Conservation (phyloP, 2,888 invertebrate genomes). For the Amphimallon solstitiale region DNA sequence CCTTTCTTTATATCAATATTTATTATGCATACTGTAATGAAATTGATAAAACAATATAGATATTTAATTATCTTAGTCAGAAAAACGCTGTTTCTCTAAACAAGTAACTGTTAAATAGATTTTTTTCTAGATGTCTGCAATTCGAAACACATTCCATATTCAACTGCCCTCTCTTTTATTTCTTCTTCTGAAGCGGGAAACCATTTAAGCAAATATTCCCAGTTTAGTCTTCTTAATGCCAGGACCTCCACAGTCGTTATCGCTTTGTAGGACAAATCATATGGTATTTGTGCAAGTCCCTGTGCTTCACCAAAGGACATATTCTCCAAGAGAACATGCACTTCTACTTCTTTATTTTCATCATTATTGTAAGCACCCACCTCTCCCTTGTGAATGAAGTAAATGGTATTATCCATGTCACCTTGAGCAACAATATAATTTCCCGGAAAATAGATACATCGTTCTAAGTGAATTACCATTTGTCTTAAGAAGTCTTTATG, state of each 20-base stretch:
- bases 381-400: conserved; percentile 67
- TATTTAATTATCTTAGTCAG: no score
- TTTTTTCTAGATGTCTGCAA: no score
- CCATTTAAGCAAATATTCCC: conserved; percentile 43
- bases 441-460: conserved; percentile 66
- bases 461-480: conserved; percentile 65
- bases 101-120: no score
- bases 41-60: no score
- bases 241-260: conserved; percentile 42
- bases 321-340: conserved; percentile 16
- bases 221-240: conserved; percentile 34
- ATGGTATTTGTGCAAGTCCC: conserved; percentile 42
- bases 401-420: conserved; percentile 66
- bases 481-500: conserved; percentile 65
- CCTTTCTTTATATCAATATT: no score
- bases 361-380: conserved; percentile 52
- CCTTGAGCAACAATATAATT: conserved; percentile 67
- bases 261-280: conserved; percentile 41
- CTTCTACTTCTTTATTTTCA: conserved; percentile 32
- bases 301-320: conserved; percentile 45
- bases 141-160: no score
- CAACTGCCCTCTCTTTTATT: conserved; percentile 27
- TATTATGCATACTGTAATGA: no score
- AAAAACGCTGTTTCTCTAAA: no score
- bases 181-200: conserved; percentile 44